Evolutionary conservation across 2,888 invertebrate species (phyloP), one percentile per base, ranked within the genome.

Genomic region (Drosophila hamatofila): DNA sequence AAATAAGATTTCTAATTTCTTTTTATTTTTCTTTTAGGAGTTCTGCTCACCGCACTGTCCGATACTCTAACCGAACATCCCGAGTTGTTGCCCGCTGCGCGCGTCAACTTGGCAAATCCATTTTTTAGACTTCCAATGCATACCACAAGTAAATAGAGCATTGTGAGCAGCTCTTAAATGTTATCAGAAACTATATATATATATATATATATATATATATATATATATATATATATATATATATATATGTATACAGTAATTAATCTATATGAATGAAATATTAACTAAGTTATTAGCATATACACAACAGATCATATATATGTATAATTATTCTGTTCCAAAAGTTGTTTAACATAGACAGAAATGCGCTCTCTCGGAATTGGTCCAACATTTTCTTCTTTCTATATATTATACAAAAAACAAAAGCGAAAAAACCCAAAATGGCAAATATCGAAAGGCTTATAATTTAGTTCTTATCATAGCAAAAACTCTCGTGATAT

Each of bases 41-140:
- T 96, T n/a, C 94, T 96, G 92, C 95, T 96, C 73, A 95, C 96
- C 25, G 95, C 96, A 1, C 91, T 96, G 71, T 95, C 96, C 0
- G 96, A 96, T 90, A 96, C 96, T 0, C 93, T 96, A 76, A 95
- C 94, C 41, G 96, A 96, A 83, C 96, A 96, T 88, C 96, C 96
- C 0, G 96, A 96, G 83, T 90, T 96, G 21, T 92, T 95, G 83
- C 94, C 94, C 64, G 92, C 93, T 33, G 94, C 94, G 3, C 94
- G 94, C 71, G 94, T 94, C 49, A 93, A 94, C 35, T 91, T 94
- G 49, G 94, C 94, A 46, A 92, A 89, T 78, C 90, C 92, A 7
- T 92, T 91, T 49, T 91, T 91, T 70, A 87, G 92, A 73, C 85
- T 93, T 76, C 92, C 92, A 76, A 82, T 91, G 63, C 90, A 89